Evolutionary conservation across 2,888 invertebrate genomes (phyloP), one percentile per base, ranked within the genome.

Genomic region (Octodonta nipae): DNA sequence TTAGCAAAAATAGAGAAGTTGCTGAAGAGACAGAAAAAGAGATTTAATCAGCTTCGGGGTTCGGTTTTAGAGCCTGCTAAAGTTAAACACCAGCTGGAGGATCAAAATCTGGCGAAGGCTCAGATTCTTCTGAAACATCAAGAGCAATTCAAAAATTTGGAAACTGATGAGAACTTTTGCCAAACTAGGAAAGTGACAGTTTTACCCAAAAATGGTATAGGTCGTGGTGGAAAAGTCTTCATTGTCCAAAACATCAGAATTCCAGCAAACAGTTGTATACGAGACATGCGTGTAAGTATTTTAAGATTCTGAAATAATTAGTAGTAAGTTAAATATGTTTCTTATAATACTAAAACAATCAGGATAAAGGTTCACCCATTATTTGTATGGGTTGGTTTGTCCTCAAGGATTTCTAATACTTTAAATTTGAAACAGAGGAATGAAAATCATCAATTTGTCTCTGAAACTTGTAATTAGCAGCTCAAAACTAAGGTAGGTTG

Each of bases 251-350:
- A 36, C 36, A 1, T 28, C 34, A 6, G 35, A 33, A n/a, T 38
- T 38, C 16, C 20, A 36, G 16, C 41, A 41, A 16, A 33, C 35
- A 6, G 16, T 41, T 7, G 33, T 33, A 2, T 41, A 41, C 15
- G 41, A 38, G 15, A 36, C 33, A 11, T 41, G 41, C 26, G 27
- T 34, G 41, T 37, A 30, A 40, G 37, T 38, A 14, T 15, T 15
- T 16, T n/a, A n/a, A 17, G 8, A 15, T 30, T 30, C n/a, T n/a
- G n/a, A n/a, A n/a, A n/a, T n/a, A n/a, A 17, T 7, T n/a, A n/a
- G 3, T 4, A 12, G 4, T 5, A 15, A 6, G 7, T n/a, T 10
- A 2, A 16, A 5, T 28, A 16, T 10, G 7, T 10, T 10, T 16
- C 10, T 7, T 13, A 26, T 8, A 3, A 26, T 26, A 26, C 13